Conservation (phyloP, 2,797 vertebrate genomes). For the Geotrypetes seraphini region DNA sequence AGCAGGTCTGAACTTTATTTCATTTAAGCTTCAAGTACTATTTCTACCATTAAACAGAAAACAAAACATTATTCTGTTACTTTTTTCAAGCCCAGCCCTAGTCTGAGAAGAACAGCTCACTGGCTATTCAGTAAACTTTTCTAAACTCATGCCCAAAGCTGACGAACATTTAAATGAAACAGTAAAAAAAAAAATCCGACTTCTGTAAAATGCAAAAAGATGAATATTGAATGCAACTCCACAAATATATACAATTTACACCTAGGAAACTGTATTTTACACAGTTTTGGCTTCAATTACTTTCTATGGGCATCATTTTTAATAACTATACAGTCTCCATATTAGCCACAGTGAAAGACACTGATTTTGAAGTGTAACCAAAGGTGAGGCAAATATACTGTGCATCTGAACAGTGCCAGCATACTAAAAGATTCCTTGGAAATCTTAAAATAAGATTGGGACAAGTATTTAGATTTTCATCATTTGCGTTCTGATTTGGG, state of each 20-base stretch:
- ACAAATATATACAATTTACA: conserved; percentile 2
- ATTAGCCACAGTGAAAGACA: conserved; percentile 1
- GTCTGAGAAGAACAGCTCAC: conserved; percentile 53
- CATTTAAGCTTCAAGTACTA: conserved; percentile 40
- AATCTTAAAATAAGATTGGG: too few species aligned
- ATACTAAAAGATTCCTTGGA: too few species aligned
- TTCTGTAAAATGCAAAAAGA: conserved; percentile 27
- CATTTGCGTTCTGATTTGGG: too few species aligned
- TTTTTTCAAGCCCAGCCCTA: conserved; percentile 63
- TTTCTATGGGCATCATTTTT: too few species aligned
- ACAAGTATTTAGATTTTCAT: too few species aligned
- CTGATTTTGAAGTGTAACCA: too few species aligned
- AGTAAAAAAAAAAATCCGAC: conserved; percentile 4
- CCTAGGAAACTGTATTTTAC: conserved; percentile 2
- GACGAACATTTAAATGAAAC: conserved; percentile 36
- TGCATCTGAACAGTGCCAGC: too few species aligned
- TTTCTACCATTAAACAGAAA: conserved; percentile 22
- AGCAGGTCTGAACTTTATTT: conserved; percentile 36
- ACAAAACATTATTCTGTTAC: conserved; percentile 26
- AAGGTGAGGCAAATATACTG: too few species aligned
- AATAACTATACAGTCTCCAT: background rate
- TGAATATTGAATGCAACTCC: too few species aligned
- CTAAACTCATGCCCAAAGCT: conserved; percentile 32
- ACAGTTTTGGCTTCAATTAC: too few species aligned
- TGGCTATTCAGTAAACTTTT: conserved; percentile 32